These are phyloP conservation scores for Oedothorax gibbosus DNA, from an alignment of 1,140 invertebrate species.

Conservation along the genomic window DNA sequence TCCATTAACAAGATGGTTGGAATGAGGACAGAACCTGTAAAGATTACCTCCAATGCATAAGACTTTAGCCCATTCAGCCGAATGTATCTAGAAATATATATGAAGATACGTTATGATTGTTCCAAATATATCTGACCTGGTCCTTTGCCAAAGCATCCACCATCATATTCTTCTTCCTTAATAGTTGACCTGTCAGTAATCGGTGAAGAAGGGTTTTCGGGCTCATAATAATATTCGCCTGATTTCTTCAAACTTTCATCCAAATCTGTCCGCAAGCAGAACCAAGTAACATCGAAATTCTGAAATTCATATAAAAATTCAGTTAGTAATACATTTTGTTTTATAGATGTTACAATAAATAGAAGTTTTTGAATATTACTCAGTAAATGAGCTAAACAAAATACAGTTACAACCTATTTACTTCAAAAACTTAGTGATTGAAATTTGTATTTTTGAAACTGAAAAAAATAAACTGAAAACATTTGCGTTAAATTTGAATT, in stretches of 20 bases:
- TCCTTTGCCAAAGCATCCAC: slow-evolving; percentile 58
- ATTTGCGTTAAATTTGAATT: too few species aligned
- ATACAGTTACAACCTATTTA: too few species aligned
- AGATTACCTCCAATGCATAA: too few species aligned
- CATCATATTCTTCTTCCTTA: slow-evolving; percentile 16
- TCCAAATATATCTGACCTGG: slow-evolving; percentile 21
- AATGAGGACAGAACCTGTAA: too few species aligned
- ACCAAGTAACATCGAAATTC: slow-evolving; percentile 51
- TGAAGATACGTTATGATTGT: too few species aligned
- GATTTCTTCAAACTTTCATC: slow-evolving; percentile 23
- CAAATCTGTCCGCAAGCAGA: slow-evolving; percentile 14
- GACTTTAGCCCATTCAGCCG: too few species aligned
- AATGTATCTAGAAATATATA: too few species aligned
- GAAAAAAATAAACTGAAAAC: too few species aligned
- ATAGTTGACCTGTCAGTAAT: slow-evolving; percentile 39
- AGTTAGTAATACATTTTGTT: not conserved
- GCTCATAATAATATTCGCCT: slow-evolving; percentile 24
- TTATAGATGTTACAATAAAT: not conserved
- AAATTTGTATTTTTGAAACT: too few species aligned
- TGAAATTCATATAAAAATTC: not conserved
- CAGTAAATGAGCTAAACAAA: not conserved
- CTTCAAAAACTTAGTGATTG: too few species aligned
- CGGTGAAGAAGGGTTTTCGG: slow-evolving; percentile 35
- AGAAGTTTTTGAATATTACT: not conserved
- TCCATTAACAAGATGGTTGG: too few species aligned